phyloP scores from a whole-genome alignment of 2,888 invertebrate genomes.

The Panzeria rudis region DNA sequence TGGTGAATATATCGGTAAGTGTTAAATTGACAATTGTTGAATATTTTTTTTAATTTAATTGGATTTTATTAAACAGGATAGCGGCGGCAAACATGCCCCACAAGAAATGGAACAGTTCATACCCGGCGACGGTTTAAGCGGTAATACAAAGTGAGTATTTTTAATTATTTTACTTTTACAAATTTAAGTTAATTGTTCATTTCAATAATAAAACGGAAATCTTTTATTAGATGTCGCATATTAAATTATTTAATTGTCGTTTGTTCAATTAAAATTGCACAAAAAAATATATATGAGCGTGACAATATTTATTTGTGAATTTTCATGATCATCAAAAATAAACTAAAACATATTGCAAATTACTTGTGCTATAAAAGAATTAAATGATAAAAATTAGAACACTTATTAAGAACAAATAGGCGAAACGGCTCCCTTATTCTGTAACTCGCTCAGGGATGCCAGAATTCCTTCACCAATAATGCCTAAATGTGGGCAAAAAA shows the following conservation, averaged over 20 bases:
- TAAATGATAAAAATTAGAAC: neutral
- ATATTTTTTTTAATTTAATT: conserved; percentile 43
- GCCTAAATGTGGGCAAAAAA: no score
- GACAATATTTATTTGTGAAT: conserved; percentile 44
- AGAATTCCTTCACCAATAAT: no score
- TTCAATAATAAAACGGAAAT: conserved; percentile 59
- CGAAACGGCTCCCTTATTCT: no score
- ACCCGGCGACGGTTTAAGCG: conserved; percentile 86
- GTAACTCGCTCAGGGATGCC: no score
- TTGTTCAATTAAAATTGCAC: conserved; percentile 17
- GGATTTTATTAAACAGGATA: conserved; percentile 76
- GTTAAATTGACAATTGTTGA: conserved; percentile 16
- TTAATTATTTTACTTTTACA: neutral
- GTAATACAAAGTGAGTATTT: conserved; percentile 79
- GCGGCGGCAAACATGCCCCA: conserved; percentile 82
- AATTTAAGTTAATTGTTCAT: conserved; percentile 33
- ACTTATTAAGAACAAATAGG: no score
- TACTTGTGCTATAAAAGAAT: neutral
- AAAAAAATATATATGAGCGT: conserved; percentile 42
- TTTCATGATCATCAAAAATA: conserved; percentile 16
- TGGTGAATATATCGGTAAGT: conserved; percentile 82
- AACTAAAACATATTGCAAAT: neutral
- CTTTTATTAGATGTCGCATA: conserved; percentile 54
- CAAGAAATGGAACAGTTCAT: conserved; percentile 93
- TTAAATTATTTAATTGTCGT: conserved; percentile 67